phyloP scores from a whole-genome alignment of 2,888 invertebrate genomes.

The Pseudococcus longispinus region DNA sequence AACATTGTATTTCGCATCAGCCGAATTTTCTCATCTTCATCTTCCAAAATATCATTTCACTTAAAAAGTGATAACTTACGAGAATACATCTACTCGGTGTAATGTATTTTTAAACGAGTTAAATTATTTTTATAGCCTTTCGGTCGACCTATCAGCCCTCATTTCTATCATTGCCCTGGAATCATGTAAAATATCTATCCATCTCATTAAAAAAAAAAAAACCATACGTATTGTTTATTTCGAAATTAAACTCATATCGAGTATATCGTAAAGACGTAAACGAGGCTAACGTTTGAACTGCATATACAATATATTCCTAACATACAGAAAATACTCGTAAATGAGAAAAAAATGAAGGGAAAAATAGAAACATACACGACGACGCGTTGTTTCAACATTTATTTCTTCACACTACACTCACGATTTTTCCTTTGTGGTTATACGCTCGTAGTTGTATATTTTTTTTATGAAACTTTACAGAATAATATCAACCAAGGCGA shows the following conservation, averaged over 20 bases:
- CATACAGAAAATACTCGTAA: not conserved
- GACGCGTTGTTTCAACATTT: not conserved
- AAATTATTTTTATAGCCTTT: slow-evolving; percentile 3
- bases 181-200: slow-evolving; percentile 5
- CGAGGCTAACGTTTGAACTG: not conserved
- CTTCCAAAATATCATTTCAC: not conserved
- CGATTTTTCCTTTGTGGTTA: not conserved
- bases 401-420: not conserved
- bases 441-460: not conserved
- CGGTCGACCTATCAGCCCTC: not conserved
- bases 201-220: not conserved
- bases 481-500: not conserved
- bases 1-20: not conserved
- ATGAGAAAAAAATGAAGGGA: not conserved
- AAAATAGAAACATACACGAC: not conserved
- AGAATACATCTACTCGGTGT: not conserved
- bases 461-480: not conserved
- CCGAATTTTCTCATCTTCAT: not conserved
- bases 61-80: not conserved
- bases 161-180: not conserved
- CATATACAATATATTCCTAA: not conserved
- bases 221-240: not conserved
- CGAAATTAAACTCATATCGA: not conserved
- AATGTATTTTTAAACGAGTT: not conserved
- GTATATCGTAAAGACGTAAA: not conserved